Evolutionary conservation across 2,888 invertebrate species (phyloP), one percentile per base, ranked within the genome.

Genomic region (Limnephilus lunatus): DNA sequence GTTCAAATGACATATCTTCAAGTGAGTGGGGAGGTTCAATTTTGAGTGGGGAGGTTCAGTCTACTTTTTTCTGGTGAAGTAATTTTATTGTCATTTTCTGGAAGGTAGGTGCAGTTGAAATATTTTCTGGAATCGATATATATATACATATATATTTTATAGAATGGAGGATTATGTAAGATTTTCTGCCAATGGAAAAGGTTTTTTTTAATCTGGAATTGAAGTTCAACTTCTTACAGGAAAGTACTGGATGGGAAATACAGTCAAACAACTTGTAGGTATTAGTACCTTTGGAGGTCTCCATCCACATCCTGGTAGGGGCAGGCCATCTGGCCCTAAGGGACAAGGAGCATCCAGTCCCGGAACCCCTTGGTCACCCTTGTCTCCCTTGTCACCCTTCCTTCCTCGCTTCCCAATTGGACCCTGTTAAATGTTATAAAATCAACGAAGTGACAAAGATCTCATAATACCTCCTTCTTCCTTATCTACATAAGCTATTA

Each of bases 321-420:
- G 99, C 94, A 99, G 97, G 93, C 99, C 99, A 95, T 99, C 99
- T 90, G 98, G 97, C 92, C 99, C 99, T 92, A 99, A 96, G 94
- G 99, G 99, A 96, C 99, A 99, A n/a, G 99, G 99, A 85, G 99
- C 99, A 96, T 99, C 99, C 94, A 99, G 96, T 81, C 99, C 99
- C 80, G 99, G 99, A 94, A 99, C 99, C 94, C 99, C 99, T 96
- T 98, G 98, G 94, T 99, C 99, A 92, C 99, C 99, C 96, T 98
- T 98, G 94, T 98, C 98, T 82, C 99, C 99, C 94, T 98, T 98
- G 95, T 98, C 98, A 68, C 99, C 99, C 96, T 98, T 98, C 94
- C 98, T 97, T 91, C 99, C 99, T 94, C 99, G 97, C 96, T 98
- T 98, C 93, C 99, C 99, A 93, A 97, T 96, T 91, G 98, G 98